Conservation (phyloP, 2,888 invertebrate genomes). For the Apeira syringaria region DNA sequence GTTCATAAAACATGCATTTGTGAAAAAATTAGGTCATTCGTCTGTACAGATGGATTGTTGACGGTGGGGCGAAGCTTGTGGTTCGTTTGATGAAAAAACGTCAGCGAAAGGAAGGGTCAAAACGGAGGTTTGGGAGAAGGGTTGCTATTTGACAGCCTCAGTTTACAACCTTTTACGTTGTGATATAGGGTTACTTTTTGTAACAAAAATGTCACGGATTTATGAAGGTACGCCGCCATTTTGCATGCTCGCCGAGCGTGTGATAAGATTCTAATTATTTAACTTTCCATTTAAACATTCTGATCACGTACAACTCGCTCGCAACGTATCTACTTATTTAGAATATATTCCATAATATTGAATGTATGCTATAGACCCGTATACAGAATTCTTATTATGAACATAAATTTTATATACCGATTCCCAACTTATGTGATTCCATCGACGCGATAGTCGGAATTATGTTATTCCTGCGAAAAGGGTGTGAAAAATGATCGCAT, state of each 20-base stretch:
- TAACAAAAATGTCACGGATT: conserved; percentile 12
- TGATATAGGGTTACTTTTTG: conserved; percentile 9
- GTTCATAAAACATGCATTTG: conserved; percentile 9
- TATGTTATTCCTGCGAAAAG: conserved; percentile 32
- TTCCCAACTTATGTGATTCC: conserved; percentile 31
- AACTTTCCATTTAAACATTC: conserved; percentile 16
- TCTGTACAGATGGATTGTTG: conserved; percentile 32
- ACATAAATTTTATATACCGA: conserved; percentile 18
- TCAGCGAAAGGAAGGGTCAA: conserved; percentile 35
- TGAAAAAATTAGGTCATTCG: conserved; percentile 29
- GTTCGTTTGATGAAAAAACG: conserved; percentile 38
- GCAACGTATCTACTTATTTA: conserved; percentile 29
- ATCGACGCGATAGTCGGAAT: conserved; percentile 35
- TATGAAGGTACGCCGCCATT: conserved; percentile 12
- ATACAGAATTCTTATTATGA: conserved; percentile 2
- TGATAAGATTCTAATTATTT: conserved; percentile 23
- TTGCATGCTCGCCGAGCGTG: conserved; percentile 19
- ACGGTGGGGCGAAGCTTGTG: conserved; percentile 25
- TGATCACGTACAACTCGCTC: conserved; percentile 21
- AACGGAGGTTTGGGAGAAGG: conserved; percentile 36
- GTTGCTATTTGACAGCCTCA: conserved; percentile 38
- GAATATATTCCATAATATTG: not conserved
- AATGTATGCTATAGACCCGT: not conserved
- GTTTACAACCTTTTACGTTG: conserved; percentile 34
- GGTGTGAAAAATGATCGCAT: conserved; percentile 42